A percentile compares a stretch with the other conserved stretches of the same genome.
These are phyloP conservation scores for Myotis pilosus DNA, from an alignment of 2,797 vertebrate genomes.

Conservation along the genomic window DNA sequence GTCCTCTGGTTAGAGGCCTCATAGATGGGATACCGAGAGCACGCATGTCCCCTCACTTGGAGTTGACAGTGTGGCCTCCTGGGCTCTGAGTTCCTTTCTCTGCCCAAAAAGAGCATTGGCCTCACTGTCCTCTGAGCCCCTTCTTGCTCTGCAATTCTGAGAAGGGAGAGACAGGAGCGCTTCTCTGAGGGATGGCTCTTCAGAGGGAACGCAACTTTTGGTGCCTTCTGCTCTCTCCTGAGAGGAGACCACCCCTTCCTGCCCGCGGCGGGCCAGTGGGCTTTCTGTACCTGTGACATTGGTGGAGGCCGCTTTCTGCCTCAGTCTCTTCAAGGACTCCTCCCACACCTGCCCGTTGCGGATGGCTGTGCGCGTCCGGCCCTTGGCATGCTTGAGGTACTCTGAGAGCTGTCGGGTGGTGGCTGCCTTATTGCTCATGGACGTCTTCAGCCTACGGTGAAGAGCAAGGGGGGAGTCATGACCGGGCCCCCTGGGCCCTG, in stretches of 20 bases:
- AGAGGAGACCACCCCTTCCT: neutral
- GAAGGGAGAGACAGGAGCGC: neutral
- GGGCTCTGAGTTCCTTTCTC: neutral
- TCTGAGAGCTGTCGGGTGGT: conserved; percentile 20
- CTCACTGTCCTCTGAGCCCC: neutral
- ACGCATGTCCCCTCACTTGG: neutral
- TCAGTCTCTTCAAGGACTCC: conserved; percentile 64
- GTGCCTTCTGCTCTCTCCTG: neutral
- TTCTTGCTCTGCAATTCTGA: neutral
- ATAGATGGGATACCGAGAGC: neutral
- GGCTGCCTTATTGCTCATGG: neutral
- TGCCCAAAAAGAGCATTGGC: neutral
- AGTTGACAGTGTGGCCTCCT: neutral
- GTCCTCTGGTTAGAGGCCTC: neutral
- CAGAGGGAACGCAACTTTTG: neutral
- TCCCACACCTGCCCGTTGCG: conserved; percentile 71
- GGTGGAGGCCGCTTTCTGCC: neutral
- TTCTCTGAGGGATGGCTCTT: neutral
- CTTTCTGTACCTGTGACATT: conserved; percentile 70
- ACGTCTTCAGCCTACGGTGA: conserved; percentile 21
- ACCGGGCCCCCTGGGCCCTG: neutral
- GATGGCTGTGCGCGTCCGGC: conserved; percentile 49
- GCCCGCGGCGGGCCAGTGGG: neutral
- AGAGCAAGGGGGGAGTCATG: neutral
- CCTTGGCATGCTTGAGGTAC: conserved; percentile 70